Evolutionary conservation across 2,113 vertebrate species (phyloP), one percentile per base, ranked within the genome.

Genomic region (Alces alces): DNA sequence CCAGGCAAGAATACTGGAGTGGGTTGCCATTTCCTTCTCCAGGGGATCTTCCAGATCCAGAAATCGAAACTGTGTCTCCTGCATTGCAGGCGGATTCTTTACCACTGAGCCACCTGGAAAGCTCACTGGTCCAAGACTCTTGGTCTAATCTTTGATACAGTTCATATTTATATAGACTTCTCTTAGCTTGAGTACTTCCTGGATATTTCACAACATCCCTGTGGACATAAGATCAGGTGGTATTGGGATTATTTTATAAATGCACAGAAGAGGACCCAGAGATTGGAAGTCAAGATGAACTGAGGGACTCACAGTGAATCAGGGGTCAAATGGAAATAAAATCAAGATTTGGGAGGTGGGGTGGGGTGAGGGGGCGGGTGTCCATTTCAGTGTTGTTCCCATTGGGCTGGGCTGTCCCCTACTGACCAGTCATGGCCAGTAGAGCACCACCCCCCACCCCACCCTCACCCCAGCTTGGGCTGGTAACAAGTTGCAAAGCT

Each of bases 351-450:
- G 33, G 52, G 21, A 43, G 23, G 23, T 66, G 36, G 39, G n/a
- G n/a, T 54, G 15, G 64, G n/a, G 11, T 12, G 36, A 50, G 47
- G 47, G 47, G 47, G 47, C 47, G 2, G 47, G 57, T n/a, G 50
- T 52, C 64, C 60, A 28, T 39, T 58, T 86, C 43, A 19, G 39
- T 39, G 4, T 50, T 28, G 50, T 93, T 97, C 88, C 43, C 73
- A 70, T 45, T 96, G 85, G 87, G 76, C 89, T 85, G 13, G 95
- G 84, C 92, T 92, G 93, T 92, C 92, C 97, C 91, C 95, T 97
- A 78, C 93, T 96, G 96, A 94, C 16, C 6, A 11, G 30, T 94
- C 6, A 3, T 43, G 84, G 87, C 23, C n/a, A 23, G 61, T 83
- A 23, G 50, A 50, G 28, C 28, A 33, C 78, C 45, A 30, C 15